Conservation (phyloP, 2,113 vertebrate genomes). For the Dicerorhinus sumatrensis region DNA sequence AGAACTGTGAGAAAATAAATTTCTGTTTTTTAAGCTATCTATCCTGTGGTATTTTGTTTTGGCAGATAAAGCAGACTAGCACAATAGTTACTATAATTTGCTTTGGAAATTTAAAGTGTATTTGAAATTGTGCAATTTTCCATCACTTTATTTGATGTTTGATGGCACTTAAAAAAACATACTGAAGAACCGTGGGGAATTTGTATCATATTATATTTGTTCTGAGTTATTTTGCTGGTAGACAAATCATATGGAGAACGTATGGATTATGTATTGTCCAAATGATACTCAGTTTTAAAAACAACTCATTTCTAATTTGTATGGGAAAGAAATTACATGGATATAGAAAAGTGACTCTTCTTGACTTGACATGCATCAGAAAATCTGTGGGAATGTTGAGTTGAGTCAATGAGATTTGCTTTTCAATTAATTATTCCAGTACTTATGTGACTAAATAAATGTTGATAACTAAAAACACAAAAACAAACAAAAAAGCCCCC, state of each 20-base stretch:
- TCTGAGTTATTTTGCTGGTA: not conserved
- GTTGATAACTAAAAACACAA: not conserved
- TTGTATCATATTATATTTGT: not conserved
- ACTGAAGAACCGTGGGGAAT: not conserved
- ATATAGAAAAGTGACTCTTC: not conserved
- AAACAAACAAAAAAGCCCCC: too few species aligned
- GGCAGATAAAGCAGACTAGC: not conserved
- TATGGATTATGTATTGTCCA: not conserved
- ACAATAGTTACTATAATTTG: not conserved
- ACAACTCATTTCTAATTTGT: not conserved
- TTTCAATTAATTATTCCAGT: not conserved
- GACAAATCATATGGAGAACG: not conserved
- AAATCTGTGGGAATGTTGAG: not conserved
- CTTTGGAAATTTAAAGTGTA: not conserved
- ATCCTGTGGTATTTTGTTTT: not conserved
- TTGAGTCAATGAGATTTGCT: not conserved
- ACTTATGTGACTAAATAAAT: not conserved
- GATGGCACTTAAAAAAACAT: not conserved
- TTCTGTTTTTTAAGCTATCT: not conserved
- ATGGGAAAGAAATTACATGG: not conserved
- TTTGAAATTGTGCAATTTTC: not conserved
- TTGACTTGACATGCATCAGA: not conserved
- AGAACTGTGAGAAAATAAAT: not conserved
- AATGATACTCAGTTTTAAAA: not conserved
- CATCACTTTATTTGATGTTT: not conserved